A percentile compares a stretch with the other conserved stretches of the same genome.
These are phyloP conservation scores for Cephalopterus ornatus DNA, from an alignment of 2,113 vertebrate genomes.

Conservation along the genomic window DNA sequence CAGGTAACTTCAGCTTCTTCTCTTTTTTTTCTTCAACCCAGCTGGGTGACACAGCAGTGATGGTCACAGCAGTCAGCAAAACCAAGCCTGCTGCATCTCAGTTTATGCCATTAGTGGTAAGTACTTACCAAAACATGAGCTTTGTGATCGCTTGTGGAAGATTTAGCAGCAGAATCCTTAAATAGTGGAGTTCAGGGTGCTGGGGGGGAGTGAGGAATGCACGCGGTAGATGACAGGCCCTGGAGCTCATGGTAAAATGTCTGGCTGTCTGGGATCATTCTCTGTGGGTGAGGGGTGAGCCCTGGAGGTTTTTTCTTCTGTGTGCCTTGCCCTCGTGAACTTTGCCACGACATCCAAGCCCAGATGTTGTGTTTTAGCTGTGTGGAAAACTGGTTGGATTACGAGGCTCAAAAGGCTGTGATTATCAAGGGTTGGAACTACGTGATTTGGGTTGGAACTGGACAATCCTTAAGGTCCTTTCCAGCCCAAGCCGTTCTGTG, in stretches of 20 bases:
- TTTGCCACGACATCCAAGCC: not conserved
- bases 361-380: not conserved
- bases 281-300: not conserved
- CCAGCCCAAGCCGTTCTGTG: not conserved
- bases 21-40: slow-evolving; percentile 50
- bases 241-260: not conserved
- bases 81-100: slow-evolving; percentile 87
- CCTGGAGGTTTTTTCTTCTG: not conserved
- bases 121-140: slow-evolving; percentile 24
- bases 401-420: not conserved
- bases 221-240: not conserved
- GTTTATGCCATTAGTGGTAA: slow-evolving; percentile 96
- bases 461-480: not conserved
- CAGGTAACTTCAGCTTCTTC: not conserved
- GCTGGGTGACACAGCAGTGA: slow-evolving; percentile 93
- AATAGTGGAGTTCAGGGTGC: not conserved
- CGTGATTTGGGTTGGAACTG: not conserved
- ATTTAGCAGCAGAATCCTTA: not conserved
- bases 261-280: not conserved
- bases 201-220: not conserved
- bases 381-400: not conserved
- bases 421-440: not conserved
- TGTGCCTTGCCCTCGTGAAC: not conserved
- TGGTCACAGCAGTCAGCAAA: slow-evolving; percentile 98
- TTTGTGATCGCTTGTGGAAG: not conserved